phyloP scores from a whole-genome alignment of 2,797 vertebrate genomes.

The Mormyrops boulengeri region DNA sequence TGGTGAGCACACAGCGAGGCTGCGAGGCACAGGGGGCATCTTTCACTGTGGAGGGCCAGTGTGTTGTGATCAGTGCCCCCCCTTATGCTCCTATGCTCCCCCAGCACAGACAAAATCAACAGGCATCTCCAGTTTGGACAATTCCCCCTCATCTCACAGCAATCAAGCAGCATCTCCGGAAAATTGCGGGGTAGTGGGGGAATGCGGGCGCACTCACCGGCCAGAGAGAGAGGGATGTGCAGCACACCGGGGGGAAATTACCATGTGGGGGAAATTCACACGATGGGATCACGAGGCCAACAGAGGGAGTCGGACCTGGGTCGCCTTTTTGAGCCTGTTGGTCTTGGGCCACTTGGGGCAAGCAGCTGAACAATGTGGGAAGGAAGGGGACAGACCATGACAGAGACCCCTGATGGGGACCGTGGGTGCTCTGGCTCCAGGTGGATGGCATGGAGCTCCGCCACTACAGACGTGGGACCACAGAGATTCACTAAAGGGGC shows the following conservation, averaged over 20 bases:
- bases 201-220: background rate
- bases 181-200: background rate
- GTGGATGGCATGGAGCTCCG: background rate
- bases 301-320: background rate
- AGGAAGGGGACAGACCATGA: background rate
- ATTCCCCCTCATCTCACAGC: background rate
- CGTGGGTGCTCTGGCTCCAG: background rate
- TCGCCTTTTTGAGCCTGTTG: background rate
- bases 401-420: background rate
- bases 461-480: background rate
- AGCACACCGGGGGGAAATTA: background rate
- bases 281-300: background rate
- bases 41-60: background rate
- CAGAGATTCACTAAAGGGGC: background rate
- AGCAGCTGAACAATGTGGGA: background rate
- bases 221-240: background rate
- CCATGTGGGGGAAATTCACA: background rate
- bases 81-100: background rate
- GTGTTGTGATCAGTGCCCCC: background rate
- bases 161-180: background rate
- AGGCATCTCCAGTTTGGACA: background rate
- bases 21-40: background rate
- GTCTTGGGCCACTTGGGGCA: background rate
- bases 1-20: background rate
- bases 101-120: background rate